phyloP scores from a whole-genome alignment of 2,888 invertebrate species.

The Biston betularia region DNA sequence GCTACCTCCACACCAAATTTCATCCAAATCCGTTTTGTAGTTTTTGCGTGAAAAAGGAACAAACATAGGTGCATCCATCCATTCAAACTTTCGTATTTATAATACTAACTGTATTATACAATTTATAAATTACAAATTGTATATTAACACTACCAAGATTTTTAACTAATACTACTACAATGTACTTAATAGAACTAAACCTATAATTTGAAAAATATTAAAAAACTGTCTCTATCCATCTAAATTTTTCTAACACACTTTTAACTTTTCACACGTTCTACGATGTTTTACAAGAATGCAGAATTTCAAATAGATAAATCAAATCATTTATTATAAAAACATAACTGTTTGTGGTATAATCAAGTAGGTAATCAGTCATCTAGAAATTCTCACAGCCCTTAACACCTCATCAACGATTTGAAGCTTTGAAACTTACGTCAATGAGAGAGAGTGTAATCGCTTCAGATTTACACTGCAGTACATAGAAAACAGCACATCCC shows the following conservation, averaged over 20 bases:
- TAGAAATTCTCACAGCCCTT: slow-evolving; percentile 21
- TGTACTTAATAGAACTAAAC: too few species aligned
- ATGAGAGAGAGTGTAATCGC: slow-evolving; percentile 2
- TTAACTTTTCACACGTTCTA: background rate
- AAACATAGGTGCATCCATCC: too few species aligned
- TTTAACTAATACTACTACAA: too few species aligned
- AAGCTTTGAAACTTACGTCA: slow-evolving; percentile 9
- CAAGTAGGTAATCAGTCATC: slow-evolving; percentile 9
- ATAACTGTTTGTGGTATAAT: slow-evolving; percentile 2
- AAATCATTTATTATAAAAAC: slow-evolving; percentile 5
- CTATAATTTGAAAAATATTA: too few species aligned
- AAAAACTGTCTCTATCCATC: background rate
- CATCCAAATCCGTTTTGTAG: too few species aligned
- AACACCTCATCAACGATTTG: slow-evolving; percentile 29
- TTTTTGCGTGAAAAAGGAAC: too few species aligned
- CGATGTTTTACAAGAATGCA: background rate
- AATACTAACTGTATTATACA: too few species aligned
- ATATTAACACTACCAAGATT: too few species aligned
- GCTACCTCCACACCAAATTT: too few species aligned
- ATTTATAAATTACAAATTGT: too few species aligned
- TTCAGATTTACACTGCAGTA: slow-evolving; percentile 1
- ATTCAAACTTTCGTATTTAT: too few species aligned
- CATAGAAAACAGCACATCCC: slow-evolving; percentile 3
- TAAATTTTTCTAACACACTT: background rate
- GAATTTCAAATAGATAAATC: slow-evolving; percentile 7